Percentiles rank a stretch among this genome's conserved stretches.
Conservation (phyloP, 2,797 vertebrate species). For the Decapterus maruadsi region DNA sequence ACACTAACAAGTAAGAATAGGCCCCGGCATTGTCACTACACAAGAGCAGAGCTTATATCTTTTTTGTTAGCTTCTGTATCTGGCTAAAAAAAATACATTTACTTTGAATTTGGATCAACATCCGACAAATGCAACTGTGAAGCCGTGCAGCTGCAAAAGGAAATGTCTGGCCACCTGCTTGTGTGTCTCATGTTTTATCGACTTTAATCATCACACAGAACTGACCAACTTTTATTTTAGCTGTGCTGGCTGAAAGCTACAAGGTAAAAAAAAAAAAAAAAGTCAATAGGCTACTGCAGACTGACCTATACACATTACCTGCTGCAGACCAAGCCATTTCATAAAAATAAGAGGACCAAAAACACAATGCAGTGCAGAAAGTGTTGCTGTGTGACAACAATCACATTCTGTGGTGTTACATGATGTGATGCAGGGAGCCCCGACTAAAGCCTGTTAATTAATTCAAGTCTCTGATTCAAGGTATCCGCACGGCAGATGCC, state of each 20-base stretch:
- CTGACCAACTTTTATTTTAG: conserved; percentile 50
- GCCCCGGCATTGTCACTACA: no score
- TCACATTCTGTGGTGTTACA: background rate
- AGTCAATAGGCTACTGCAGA: conserved; percentile 40
- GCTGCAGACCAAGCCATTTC: conserved; percentile 25
- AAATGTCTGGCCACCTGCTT: conserved; percentile 29
- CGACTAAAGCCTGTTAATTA: background rate
- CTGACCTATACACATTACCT: conserved; percentile 40
- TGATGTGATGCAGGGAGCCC: background rate
- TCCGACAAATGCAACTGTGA: conserved; percentile 10
- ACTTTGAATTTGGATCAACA: background rate
- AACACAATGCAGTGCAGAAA: conserved; percentile 1
- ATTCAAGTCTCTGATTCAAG: background rate
- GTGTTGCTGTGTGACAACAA: background rate
- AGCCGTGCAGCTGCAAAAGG: conserved; percentile 8
- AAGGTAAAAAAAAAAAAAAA: conserved; percentile 24
- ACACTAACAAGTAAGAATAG: background rate
- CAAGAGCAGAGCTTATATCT: background rate
- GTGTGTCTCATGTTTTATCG: conserved; percentile 53
- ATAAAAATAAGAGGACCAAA: conserved; percentile 27
- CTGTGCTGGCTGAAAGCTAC: conserved; percentile 45
- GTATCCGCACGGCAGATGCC: background rate
- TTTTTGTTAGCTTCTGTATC: background rate
- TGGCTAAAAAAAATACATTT: background rate
- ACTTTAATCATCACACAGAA: conserved; percentile 45